Evolutionary conservation across 2,113 vertebrate species (phyloP), one percentile per base, ranked within the genome.

Genomic region (Ploceus nigricollis): DNA sequence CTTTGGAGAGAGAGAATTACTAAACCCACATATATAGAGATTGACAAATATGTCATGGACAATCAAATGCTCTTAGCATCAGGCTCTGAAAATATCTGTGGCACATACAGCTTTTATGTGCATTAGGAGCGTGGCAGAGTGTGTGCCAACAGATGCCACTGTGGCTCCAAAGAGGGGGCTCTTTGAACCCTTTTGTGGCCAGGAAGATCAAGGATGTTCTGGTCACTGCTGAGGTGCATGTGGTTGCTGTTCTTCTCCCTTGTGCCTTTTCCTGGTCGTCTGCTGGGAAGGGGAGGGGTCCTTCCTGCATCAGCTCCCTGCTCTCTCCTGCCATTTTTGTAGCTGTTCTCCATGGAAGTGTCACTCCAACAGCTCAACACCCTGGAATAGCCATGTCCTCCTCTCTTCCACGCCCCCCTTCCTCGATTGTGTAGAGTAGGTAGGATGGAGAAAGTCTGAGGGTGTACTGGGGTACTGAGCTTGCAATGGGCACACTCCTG

Each of bases 241-340:
- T 21, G 7, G 3, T 18, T 1, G 2, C 15, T 0, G 0, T 47
- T 71, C 3, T 71, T 20, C 17, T 60, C 27, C 25, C 10, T 56
- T 1, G 1, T 6, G 10, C 20, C 17, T 61, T 71, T 56, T 19
- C 8, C 42, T 2, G 1, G 6, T 44, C 2, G 1, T 40, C 35
- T 4, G 2, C n/a, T 8, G 7, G 27, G 6, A 77, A 7, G 1
- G 8, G 50, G 1, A 9, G 13, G 7, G 5, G 2, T 56, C 7
- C 15, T 56, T 65, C 53, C 3, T 8, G 17, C n/a, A 47, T 5
- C 0, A 4, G 4, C 10, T 10, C 11, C 4, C 6, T 76, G 7
- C 33, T 15, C 25, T 47, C 33, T 75, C 15, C 45, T 65, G 28
- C 19, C 1, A 0, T 30, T 40, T 31, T 9, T 1, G 1, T 11